Conservation (phyloP, 2,113 vertebrate species). For the Eulacestoma nigropectus region DNA sequence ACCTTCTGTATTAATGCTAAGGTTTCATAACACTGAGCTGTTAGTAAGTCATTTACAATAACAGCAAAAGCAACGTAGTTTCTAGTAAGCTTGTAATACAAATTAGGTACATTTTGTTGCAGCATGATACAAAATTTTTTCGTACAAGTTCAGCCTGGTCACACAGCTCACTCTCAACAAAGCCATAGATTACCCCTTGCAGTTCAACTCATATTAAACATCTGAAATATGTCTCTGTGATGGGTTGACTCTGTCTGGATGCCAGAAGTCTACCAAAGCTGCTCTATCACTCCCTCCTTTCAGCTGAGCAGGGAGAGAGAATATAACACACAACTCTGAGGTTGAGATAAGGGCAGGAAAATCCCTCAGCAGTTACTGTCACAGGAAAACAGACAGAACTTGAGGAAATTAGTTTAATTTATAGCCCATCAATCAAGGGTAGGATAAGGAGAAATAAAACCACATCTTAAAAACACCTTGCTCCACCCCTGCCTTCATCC, state of each 20-base stretch:
- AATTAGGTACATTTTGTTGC: background rate
- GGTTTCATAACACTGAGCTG: background rate
- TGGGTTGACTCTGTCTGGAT: background rate
- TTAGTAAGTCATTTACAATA: background rate
- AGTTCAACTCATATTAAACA: background rate
- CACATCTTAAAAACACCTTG: background rate
- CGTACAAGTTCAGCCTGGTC: background rate
- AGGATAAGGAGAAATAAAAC: background rate
- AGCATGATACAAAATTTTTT: background rate
- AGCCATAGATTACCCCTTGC: background rate
- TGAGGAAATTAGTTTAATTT: background rate
- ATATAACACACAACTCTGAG: accelerated
- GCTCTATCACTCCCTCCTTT: background rate
- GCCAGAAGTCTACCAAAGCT: background rate
- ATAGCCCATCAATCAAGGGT: background rate
- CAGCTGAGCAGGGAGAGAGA: background rate
- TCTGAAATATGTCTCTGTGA: background rate
- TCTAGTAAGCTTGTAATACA: background rate
- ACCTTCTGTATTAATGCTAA: background rate
- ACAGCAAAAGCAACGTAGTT: background rate
- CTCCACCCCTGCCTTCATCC: background rate
- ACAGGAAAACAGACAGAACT: background rate
- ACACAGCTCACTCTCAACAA: background rate
- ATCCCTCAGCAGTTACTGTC: too few relatives aligned
- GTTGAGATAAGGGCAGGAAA: too few relatives aligned